Evolutionary conservation across 1,140 invertebrate genomes (phyloP), one percentile per base, ranked within the genome.

Genomic region (Andricus grossulariae): DNA sequence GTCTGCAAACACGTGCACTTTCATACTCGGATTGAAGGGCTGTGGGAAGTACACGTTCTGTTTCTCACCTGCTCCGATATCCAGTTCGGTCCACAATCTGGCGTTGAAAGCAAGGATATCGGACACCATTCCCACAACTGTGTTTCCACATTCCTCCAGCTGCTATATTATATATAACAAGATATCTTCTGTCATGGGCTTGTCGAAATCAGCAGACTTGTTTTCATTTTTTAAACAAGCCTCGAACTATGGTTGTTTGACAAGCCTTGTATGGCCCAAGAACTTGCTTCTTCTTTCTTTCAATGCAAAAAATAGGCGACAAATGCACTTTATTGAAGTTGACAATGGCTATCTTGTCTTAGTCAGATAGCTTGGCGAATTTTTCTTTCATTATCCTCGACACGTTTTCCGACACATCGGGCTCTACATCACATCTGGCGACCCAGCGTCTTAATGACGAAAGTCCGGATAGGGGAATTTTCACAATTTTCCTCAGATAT

Each of bases 161-260:
- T n/a, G n/a, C n/a, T n/a, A n/a, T n/a, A n/a, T n/a, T n/a, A n/a
- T n/a, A n/a, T n/a, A n/a, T n/a, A n/a, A n/a, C n/a, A n/a, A n/a
- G n/a, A n/a, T n/a, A n/a, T n/a, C 16, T 71, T 77, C 79, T 2
- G 79, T 87, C 79, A 91, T 84, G n/a, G 55, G 12, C 13, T 71
- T 75, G 57, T 90, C 85, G 82, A 83, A 90, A 60, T 82, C 70
- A 77, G 81, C 86, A 66, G 0, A 84, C 83, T 80, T 90, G 87
- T 70, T 89, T 89, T 86, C 89, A 90, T 3, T 83, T 84, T 12
- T 32, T 50, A 71, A 80, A 71, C 12, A 91, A 73, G 3, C 81
- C 78, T 18, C 81, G 50, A 25, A 50, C n/a, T n/a, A n/a, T n/a
- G n/a, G n/a, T n/a, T n/a, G n/a, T n/a, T n/a, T n/a, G n/a, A n/a